phyloP scores from a whole-genome alignment of 1,140 invertebrate genomes.

The Nixonia krombeini region DNA sequence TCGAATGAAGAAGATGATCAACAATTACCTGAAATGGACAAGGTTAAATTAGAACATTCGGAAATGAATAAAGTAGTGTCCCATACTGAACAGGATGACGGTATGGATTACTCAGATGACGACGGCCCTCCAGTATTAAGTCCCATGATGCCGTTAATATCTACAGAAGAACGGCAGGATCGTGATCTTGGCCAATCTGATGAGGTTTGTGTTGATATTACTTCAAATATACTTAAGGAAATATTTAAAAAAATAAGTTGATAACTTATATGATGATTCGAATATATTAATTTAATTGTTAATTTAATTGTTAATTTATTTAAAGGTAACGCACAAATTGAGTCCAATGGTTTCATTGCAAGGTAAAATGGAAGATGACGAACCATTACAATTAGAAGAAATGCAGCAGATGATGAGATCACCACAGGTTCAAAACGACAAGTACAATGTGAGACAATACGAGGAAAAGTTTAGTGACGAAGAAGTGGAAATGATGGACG shows the following conservation, averaged over 20 bases:
- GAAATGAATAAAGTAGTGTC: background rate
- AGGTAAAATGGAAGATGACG: conserved; percentile 25
- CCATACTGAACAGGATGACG: conserved; percentile 13
- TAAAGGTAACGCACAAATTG: conserved; percentile 52
- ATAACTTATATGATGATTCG: too few species aligned
- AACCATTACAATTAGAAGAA: background rate
- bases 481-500: background rate
- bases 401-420: background rate
- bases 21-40: conserved; percentile 41
- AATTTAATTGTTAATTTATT: too few species aligned
- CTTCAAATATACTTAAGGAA: too few species aligned
- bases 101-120: conserved; percentile 59
- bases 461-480: background rate
- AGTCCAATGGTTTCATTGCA: conserved; percentile 51
- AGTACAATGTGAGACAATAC: background rate
- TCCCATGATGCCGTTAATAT: conserved; percentile 60
- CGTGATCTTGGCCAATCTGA: conserved; percentile 32
- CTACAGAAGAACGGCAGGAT: conserved; percentile 19
- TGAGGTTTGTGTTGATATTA: conserved; percentile 17
- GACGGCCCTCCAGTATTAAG: conserved; percentile 66
- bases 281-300: too few species aligned
- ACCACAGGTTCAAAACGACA: background rate
- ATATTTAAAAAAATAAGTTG: too few species aligned
- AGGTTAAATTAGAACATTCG: too few species aligned
- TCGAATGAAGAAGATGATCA: conserved; percentile 44